Evolutionary conservation across 2,797 vertebrate species (phyloP).

Genomic region (Enteromius afrohamiltoni): DNA sequence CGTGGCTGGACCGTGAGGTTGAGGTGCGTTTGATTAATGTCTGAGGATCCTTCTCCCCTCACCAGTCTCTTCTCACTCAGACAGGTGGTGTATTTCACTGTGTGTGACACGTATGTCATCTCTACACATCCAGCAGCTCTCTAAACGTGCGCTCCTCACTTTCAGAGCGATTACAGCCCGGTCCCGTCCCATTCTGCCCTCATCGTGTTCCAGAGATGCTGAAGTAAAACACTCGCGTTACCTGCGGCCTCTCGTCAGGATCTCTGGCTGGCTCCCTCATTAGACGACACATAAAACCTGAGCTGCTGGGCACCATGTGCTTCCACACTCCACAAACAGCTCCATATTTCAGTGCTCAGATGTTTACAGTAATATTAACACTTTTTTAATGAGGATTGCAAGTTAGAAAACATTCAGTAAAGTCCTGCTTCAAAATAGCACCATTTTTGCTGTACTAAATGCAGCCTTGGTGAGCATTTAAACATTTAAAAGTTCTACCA

Average conservation of each 20-base stretch:
- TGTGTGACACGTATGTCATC: constrained; percentile 34
- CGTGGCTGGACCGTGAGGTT: neutral
- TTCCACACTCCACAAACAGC: constrained; percentile 2
- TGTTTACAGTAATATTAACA: neutral
- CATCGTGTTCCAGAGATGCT: constrained; percentile 20
- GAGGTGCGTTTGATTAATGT: constrained; percentile 65
- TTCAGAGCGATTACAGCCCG: neutral
- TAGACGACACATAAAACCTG: constrained; percentile 66
- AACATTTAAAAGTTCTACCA: neutral
- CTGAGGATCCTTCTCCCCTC: constrained; percentile 59
- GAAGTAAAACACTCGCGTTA: constrained; percentile 15
- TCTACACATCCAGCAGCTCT: constrained; percentile 6
- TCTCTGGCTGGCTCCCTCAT: constrained; percentile 70
- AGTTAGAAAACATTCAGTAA: neutral
- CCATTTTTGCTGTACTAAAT: neutral
- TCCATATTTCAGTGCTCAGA: neutral
- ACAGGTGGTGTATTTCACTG: constrained; percentile 52
- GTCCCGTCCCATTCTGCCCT: neutral
- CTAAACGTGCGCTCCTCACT: neutral
- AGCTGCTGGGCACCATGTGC: constrained; percentile 63
- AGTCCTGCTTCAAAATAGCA: neutral
- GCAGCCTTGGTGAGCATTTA: neutral
- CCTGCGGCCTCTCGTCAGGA: constrained; percentile 46
- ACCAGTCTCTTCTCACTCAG: constrained; percentile 52
- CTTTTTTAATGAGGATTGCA: neutral